Conservation (phyloP, 2,888 invertebrate genomes). For the Yponomeuta sedellus region DNA sequence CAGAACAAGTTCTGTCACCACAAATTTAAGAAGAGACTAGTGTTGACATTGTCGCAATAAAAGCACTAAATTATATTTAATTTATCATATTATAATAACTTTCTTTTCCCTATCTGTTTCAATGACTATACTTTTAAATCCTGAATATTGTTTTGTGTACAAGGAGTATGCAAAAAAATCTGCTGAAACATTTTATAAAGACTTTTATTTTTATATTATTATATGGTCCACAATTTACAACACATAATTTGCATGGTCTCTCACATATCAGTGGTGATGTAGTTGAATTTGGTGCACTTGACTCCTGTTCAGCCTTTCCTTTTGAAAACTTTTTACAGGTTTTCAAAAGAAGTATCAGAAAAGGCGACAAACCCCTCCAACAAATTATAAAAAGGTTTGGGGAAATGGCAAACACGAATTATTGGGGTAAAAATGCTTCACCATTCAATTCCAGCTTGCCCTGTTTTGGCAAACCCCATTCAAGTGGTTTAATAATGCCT, state of each 20-base stretch:
- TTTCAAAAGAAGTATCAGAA: conserved; percentile 32
- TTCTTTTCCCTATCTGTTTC: conserved; percentile 7
- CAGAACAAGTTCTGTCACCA: too few species aligned
- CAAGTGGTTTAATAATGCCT: too few species aligned
- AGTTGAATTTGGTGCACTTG: conserved; percentile 23
- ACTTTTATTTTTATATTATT: conserved; percentile 17
- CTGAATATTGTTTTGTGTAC: conserved; percentile 17
- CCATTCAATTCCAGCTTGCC: too few species aligned
- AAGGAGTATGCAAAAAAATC: conserved; percentile 16
- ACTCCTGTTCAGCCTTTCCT: conserved; percentile 23
- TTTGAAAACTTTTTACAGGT: conserved; percentile 23
- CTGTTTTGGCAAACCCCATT: too few species aligned
- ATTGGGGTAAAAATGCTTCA: too few species aligned
- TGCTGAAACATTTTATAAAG: conserved; percentile 19
- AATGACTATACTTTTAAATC: conserved; percentile 5
- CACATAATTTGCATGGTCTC: conserved; percentile 22
- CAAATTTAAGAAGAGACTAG: conserved; percentile 20
- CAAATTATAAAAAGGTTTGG: conserved; percentile 22
- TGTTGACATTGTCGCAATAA: conserved; percentile 3
- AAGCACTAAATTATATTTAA: too few species aligned
- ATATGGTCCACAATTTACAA: conserved; percentile 20
- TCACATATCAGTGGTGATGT: conserved; percentile 22
- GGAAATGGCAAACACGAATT: conserved; percentile 17
- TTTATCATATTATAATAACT: conserved; percentile 15
- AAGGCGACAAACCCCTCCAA: conserved; percentile 41